Evolutionary conservation across 2,113 vertebrate genomes (phyloP).

Genomic region (Toxotes jaculatrix): DNA sequence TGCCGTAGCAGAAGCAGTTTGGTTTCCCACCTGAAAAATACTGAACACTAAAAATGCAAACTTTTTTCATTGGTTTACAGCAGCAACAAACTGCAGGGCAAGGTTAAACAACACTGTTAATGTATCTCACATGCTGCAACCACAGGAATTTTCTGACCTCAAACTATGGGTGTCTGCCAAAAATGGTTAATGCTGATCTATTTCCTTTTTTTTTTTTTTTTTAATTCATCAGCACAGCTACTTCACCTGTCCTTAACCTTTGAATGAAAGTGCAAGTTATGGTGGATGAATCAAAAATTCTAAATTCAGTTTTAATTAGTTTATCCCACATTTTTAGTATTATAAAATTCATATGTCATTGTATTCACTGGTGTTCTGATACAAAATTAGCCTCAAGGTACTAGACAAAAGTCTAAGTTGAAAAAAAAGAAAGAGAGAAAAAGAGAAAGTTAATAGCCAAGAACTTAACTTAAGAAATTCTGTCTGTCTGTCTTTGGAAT

Average conservation of each 20-base stretch:
- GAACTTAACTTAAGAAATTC: not conserved
- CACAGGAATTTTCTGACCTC: conserved; percentile 14
- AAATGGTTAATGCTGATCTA: conserved; percentile 25
- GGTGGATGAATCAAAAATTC: not conserved
- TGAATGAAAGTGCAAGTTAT: too few relatives aligned
- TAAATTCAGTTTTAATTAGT: not conserved
- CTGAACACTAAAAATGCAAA: not conserved
- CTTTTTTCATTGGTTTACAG: not conserved
- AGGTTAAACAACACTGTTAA: not conserved
- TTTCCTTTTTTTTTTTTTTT: conserved; percentile 17
- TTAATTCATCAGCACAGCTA: conserved; percentile 4
- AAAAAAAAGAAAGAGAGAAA: not conserved
- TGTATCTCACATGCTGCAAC: not conserved
- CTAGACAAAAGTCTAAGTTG: not conserved
- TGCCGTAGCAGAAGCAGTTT: not conserved
- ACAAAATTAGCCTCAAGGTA: not conserved
- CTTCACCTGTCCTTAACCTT: too few relatives aligned
- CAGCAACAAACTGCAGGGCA: not conserved
- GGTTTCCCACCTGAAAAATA: not conserved
- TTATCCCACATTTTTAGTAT: not conserved
- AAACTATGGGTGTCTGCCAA: too few relatives aligned
- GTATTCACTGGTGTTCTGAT: not conserved
- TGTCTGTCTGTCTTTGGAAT: too few relatives aligned
- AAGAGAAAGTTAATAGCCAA: not conserved
- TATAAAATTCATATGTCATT: not conserved